These are phyloP conservation scores for Barbus barbus DNA, from an alignment of 2,113 vertebrate species.

Conservation along the genomic window DNA sequence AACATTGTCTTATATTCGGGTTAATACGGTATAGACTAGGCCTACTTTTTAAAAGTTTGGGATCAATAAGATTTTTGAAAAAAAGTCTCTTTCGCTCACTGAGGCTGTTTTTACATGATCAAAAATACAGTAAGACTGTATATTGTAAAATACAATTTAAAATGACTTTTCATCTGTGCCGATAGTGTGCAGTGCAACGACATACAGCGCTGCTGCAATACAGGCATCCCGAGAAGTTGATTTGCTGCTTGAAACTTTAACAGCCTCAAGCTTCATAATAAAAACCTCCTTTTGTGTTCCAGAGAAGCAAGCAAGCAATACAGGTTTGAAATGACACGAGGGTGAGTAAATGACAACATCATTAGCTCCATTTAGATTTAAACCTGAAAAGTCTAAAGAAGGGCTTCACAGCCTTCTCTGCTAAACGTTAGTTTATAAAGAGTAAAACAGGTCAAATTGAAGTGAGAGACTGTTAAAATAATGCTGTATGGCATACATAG, in stretches of 20 bases:
- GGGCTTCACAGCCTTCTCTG: too few relatives aligned
- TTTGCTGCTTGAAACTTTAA: background rate
- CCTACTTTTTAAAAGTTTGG: background rate
- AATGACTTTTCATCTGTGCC: too few relatives aligned
- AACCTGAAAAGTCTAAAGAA: too few relatives aligned
- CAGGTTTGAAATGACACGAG: background rate
- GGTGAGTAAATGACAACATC: background rate
- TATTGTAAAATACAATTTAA: too few relatives aligned
- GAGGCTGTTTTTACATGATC: background rate
- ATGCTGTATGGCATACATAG: background rate
- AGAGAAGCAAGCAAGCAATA: background rate
- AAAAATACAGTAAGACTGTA: background rate
- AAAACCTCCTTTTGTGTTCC: background rate
- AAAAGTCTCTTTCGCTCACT: background rate
- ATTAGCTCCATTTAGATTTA: too few relatives aligned
- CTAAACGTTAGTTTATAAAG: background rate
- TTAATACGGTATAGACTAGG: background rate
- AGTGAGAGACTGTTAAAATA: background rate
- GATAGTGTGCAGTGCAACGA: too few relatives aligned
- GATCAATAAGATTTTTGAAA: too few relatives aligned
- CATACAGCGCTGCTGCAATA: too few relatives aligned
- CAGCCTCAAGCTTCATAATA: background rate
- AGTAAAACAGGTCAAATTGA: background rate
- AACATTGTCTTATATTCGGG: too few relatives aligned
- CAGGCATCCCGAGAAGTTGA: too few relatives aligned